Evolutionary conservation across 1,140 invertebrate species (phyloP).

Genomic region (Grapholita molesta): DNA sequence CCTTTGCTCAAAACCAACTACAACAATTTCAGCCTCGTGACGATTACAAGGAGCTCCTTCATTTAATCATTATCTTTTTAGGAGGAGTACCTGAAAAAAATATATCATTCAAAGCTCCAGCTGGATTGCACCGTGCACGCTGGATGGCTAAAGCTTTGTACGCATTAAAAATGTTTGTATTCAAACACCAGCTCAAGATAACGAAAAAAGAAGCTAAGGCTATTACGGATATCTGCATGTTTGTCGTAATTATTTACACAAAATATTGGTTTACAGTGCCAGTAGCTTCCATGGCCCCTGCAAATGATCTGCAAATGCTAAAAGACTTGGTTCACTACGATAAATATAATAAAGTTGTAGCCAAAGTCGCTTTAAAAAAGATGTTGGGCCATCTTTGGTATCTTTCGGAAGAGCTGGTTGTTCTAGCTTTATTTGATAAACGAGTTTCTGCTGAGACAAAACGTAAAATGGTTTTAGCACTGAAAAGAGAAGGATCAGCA

Average conservation of each 20-base stretch:
- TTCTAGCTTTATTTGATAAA: too few relatives aligned
- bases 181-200: slow-evolving; percentile 43
- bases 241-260: slow-evolving; percentile 37
- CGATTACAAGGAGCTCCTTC: slow-evolving; percentile 41
- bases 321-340: slow-evolving; percentile 35
- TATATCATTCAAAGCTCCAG: slow-evolving; percentile 42
- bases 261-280: slow-evolving; percentile 40
- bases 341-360: slow-evolving; percentile 28
- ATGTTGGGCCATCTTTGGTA: too few relatives aligned
- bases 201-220: slow-evolving; percentile 34
- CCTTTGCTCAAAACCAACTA: slow-evolving; percentile 27
- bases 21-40: slow-evolving; percentile 32
- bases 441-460: too few relatives aligned
- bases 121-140: slow-evolving; percentile 35
- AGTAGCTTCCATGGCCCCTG: slow-evolving; percentile 28
- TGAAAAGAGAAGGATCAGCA: too few relatives aligned
- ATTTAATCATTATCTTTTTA: slow-evolving; percentile 34
- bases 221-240: slow-evolving; percentile 39
- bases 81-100: slow-evolving; percentile 34
- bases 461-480: too few relatives aligned
- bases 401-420: too few relatives aligned
- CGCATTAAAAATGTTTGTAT: slow-evolving; percentile 55
- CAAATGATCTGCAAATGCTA: slow-evolving; percentile 40
- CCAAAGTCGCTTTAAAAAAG: slow-evolving; percentile 35
- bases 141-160: slow-evolving; percentile 66